Evolutionary conservation across 2,888 invertebrate species (phyloP), one percentile per base, ranked within the genome.

Genomic region (Xestia c-nigrum): DNA sequence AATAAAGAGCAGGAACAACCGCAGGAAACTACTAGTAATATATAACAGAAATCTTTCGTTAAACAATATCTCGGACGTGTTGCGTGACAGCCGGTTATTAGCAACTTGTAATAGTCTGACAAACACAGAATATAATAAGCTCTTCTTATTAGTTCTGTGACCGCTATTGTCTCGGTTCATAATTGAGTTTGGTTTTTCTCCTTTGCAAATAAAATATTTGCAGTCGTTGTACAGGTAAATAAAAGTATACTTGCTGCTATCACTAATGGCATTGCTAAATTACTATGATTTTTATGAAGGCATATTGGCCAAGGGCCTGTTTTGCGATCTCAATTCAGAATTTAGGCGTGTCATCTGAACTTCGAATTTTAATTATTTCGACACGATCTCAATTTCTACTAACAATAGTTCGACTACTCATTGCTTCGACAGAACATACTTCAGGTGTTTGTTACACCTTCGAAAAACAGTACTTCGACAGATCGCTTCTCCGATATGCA

Each of bases 41-140:
- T 47, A 63, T 64, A 66, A 16, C 19, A 63, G 14, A 71, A 55
- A 70, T 71, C 24, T 70, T 40, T 73, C 46, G 21, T 52, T 63
- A 55, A 72, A 72, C 64, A 69, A 72, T 71, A 71, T 74, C 24
- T 46, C 21, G 50, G 74, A 55, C 12, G 40, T 24, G 24, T 64
- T 59, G 52, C 67, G 68, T 75, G 74, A 68, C 78, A 40, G 31
- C 50, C 21, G 24, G 61, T 68, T 86, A 83, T 78, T 75, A 84
- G 70, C 64, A 16, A 40, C n/a, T n/a, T n/a, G 24, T 71, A 74
- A 63, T 73, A 77, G 59, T 75, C 68, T 74, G 64, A 77, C 78
- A 85, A 86, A 70, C 50, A 69, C 63, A 72, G 55, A 19, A 72
- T 59, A 65, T 65, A 79, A 79, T 76, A 59, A 85, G 61, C 74